Conservation (phyloP, 2,113 vertebrate species). For the Amazona vittata region DNA sequence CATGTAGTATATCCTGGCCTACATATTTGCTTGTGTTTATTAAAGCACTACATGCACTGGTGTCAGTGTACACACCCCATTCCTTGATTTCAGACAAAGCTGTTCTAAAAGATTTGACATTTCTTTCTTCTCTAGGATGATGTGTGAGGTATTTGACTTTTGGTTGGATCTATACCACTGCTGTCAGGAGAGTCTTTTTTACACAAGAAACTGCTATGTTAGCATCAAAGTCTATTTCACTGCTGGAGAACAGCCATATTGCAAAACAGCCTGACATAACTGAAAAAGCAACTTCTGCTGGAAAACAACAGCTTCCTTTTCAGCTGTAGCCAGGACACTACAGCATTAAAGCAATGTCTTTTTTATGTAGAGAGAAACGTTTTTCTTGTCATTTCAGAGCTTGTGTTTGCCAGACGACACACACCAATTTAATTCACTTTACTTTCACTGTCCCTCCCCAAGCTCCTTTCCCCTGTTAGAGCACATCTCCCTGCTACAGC, state of each 20-base stretch:
- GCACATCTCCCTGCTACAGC: neutral
- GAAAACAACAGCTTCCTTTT: neutral
- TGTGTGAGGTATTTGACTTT: neutral
- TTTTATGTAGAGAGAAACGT: neutral
- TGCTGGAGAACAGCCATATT: neutral
- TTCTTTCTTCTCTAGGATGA: neutral
- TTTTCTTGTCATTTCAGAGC: constrained; percentile 1
- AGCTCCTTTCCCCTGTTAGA: neutral
- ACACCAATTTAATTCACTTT: neutral
- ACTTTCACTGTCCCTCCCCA: accelerated
- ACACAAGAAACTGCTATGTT: neutral
- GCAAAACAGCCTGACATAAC: neutral
- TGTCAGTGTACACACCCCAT: neutral
- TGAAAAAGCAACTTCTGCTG: neutral
- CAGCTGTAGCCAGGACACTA: neutral
- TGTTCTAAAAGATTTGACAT: neutral
- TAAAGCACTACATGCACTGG: neutral
- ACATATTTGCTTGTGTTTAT: neutral
- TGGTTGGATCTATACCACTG: neutral
- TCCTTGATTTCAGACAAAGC: neutral
- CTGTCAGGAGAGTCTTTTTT: neutral
- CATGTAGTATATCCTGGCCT: neutral
- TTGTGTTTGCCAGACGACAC: neutral
- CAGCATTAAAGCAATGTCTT: neutral
- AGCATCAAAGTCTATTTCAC: neutral